Conservation (phyloP, 1,140 invertebrate genomes). For the Brachionus asplanchnoidis region DNA sequence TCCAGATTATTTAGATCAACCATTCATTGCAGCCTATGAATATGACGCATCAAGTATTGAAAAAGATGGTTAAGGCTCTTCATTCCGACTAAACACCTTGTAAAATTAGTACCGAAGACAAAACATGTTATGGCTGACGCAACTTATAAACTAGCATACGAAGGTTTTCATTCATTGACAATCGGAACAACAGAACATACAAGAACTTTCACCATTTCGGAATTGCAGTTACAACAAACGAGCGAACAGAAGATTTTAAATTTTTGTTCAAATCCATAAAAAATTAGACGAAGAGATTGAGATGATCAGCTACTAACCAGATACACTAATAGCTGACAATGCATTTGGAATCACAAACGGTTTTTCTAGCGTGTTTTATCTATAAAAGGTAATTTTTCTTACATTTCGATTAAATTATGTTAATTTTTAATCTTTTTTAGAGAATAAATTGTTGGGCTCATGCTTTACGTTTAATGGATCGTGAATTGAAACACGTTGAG, state of each 20-base stretch:
- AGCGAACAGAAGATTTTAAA: background rate
- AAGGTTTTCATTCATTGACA: too few relatives aligned
- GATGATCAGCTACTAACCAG: background rate
- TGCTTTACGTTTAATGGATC: too few relatives aligned
- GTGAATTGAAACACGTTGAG: too few relatives aligned
- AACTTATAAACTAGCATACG: background rate
- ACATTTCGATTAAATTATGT: background rate
- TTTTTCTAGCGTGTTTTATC: background rate
- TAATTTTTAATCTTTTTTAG: background rate
- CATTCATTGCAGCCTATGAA: background rate
- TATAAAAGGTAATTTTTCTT: background rate
- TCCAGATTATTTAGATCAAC: background rate
- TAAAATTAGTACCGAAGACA: background rate
- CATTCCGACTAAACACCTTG: background rate
- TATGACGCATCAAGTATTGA: conserved; percentile 1
- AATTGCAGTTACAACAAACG: too few relatives aligned
- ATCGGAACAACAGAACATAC: background rate
- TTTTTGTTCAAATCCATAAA: background rate
- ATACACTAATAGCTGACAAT: background rate
- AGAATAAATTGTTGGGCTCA: background rate
- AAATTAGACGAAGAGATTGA: background rate
- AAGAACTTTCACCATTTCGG: background rate
- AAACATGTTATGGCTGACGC: background rate
- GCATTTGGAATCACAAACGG: background rate
- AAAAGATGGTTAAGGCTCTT: background rate